These are phyloP conservation scores for Oreohelix idahoensis DNA, from an alignment of 1,140 invertebrate species.

Conservation along the genomic window DNA sequence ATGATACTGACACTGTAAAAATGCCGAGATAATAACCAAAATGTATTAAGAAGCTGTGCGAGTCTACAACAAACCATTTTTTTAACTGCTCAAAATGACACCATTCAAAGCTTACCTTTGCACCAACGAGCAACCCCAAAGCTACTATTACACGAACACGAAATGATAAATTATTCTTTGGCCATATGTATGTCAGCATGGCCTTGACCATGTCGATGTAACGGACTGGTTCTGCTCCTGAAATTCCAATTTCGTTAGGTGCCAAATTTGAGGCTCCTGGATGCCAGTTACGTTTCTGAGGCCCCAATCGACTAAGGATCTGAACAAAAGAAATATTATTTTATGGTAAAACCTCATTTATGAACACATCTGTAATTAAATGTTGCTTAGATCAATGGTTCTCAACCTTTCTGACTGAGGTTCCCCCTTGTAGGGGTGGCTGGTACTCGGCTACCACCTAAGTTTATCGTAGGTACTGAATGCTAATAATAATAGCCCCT, in stretches of 20 bases:
- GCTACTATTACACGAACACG: slow-evolving; percentile 88
- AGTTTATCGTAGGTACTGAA: too few relatives aligned
- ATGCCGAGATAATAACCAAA: too few relatives aligned
- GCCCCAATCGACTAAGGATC: slow-evolving; percentile 4
- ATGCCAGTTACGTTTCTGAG: slow-evolving; percentile 74
- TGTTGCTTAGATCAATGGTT: too few relatives aligned
- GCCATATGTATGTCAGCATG: slow-evolving; percentile 96
- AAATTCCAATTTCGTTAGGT: slow-evolving; percentile 52
- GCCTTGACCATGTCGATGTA: slow-evolving; percentile 86
- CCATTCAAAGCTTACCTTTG: slow-evolving; percentile 72
- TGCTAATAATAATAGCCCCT: too few relatives aligned
- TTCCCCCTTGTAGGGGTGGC: too few relatives aligned
- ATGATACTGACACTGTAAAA: too few relatives aligned
- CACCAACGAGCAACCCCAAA: slow-evolving; percentile 75
- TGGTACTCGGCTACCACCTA: too few relatives aligned
- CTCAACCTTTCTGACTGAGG: too few relatives aligned
- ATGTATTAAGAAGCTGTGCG: too few relatives aligned
- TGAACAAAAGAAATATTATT: not conserved
- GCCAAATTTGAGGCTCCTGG: slow-evolving; percentile 84
- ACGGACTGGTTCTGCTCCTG: slow-evolving; percentile 75
- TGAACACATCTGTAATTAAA: too few relatives aligned
- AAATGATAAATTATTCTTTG: slow-evolving; percentile 88
- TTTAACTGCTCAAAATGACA: not conserved
- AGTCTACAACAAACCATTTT: too few relatives aligned
- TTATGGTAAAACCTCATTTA: too few relatives aligned